Evolutionary conservation across 2,888 invertebrate genomes (phyloP), one percentile per base, ranked within the genome.

Genomic region (Orchesella flavescens): DNA sequence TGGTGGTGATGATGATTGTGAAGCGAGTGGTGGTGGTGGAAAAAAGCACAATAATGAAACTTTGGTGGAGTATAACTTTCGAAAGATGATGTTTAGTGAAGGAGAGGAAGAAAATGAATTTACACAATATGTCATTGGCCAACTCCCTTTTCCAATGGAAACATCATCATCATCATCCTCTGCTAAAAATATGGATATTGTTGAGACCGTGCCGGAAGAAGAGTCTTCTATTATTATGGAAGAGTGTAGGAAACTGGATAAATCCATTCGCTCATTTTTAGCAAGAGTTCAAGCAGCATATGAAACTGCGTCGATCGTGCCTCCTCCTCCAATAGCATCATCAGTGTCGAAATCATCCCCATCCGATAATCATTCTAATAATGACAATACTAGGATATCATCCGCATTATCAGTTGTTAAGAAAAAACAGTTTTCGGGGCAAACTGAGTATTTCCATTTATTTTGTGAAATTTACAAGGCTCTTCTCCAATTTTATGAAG

Each of bases 71-170:
- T 44, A 12, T 15, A 65, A 74, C 55, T 77, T 83, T 43, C 72
- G 71, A 23, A 61, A 77, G 63, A 71, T 82, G 66, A 63, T 79
- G 72, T 75, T 55, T 53, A 66, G 66, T 17, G 68, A 78, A 23
- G 57, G 80, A n/a, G 76, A 71, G 15, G 85, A 85, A 24, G 85
- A 83, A 21, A 83, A 75, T 61, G 80, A 83, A 44, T 79, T 85
- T 61, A 80, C 73, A n/a, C 63, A 63, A 19, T 78, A 76, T 83
- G 78, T 85, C 19, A 49, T 63, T 19, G 59, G 34, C 7, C 79
- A 68, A 9, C 53, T 83, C 1, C 85, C 83, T 0, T 84, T 84
- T 65, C 68, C 57, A 0, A 9, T 84, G 17, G 19, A 34, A 34
- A 34, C 7, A 34, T n/a, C n/a, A n/a, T n/a, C n/a, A n/a, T n/a